A percentile compares a stretch with the other conserved stretches of the same genome.
Evolutionary conservation across 2,113 vertebrate species (phyloP).

Genomic region (Calidris pygmaea): DNA sequence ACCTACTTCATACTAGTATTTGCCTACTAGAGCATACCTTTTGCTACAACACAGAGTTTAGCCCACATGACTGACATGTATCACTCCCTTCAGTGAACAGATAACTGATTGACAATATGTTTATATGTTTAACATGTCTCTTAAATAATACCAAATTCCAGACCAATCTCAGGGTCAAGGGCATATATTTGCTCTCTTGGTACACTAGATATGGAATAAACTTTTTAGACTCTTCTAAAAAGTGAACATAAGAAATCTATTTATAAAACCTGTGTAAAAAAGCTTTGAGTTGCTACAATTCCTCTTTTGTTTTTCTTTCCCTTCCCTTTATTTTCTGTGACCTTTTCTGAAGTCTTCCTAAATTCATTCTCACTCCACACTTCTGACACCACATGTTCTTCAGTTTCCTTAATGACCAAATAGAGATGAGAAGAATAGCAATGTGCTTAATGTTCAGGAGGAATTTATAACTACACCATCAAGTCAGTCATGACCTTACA

Average conservation of each 20-base stretch:
- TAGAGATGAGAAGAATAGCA: slow-evolving; percentile 45
- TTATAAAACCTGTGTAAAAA: not conserved
- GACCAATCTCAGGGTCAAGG: not conserved
- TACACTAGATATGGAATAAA: not conserved
- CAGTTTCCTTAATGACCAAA: slow-evolving; percentile 46
- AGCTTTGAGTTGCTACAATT: not conserved
- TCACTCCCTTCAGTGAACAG: not conserved
- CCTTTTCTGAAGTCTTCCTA: slow-evolving; percentile 37
- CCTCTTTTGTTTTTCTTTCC: not conserved
- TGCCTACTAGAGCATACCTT: not conserved
- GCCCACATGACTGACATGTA: not conserved
- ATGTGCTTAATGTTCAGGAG: slow-evolving; percentile 28
- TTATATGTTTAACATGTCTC: not conserved
- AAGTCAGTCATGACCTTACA: slow-evolving; percentile 57
- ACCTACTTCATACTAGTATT: not conserved
- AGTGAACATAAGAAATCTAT: not conserved
- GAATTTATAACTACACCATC: slow-evolving; percentile 58
- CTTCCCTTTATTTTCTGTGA: slow-evolving; percentile 32
- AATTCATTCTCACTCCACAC: not conserved
- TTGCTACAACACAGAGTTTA: not conserved
- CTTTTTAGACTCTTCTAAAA: not conserved
- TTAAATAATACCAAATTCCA: not conserved
- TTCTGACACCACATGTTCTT: not conserved
- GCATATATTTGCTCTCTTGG: not conserved
- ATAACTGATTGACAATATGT: no score